Base-by-base conservation (phyloP, 2,113 vertebrate genomes). In the Miniopterus natalensis region DNA sequence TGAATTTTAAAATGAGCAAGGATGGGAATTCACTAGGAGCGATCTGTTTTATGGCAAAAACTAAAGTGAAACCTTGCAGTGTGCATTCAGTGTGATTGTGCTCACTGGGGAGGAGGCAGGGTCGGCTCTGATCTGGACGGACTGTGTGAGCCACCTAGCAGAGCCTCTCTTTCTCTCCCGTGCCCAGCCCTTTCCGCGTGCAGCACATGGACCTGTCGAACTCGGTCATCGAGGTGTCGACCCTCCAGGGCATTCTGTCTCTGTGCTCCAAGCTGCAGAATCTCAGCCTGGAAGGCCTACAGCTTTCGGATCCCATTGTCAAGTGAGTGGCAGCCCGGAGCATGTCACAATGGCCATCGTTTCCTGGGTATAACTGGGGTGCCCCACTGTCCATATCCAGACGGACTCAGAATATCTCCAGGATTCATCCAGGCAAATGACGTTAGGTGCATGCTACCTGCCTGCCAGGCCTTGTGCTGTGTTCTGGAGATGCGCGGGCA, bases 131-230 rank as follows among this genome's bases (percentile, higher is more conserved):
- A 61, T 29, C 8, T 42, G 31, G 13, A 42, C 42, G n/a, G 13
- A 11, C 57, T 23, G 36, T 36, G 3, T 29, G 8, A 74, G 51
- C 66, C 3, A 8, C 42, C 65, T 94, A 1, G 45, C 0, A 0
- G 51, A 78, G 47, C 53, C 66, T 71, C 83, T 81, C 55, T 83
- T 57, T 94, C 20, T 53, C 53, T 12, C 91, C 51, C 40, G 3
- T 75, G 9, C 49, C 17, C 49, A 99, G 99, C 68, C 89, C 95
- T 1, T 98, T 99, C 88, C 99, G 97, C 66, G 53, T 99, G 0
- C 98, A 99, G 65, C 98, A 99, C 79, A 81, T 99, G 98, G 99
- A 99, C 94, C 96, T 99, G 84, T 99, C 99, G 0, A 99, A 98
- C 97, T 99, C 99, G 17, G 98, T 98, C 18, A 97, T 99, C 29